Conservation (phyloP, 2,888 invertebrate species). For the Drosophila robusta region DNA sequence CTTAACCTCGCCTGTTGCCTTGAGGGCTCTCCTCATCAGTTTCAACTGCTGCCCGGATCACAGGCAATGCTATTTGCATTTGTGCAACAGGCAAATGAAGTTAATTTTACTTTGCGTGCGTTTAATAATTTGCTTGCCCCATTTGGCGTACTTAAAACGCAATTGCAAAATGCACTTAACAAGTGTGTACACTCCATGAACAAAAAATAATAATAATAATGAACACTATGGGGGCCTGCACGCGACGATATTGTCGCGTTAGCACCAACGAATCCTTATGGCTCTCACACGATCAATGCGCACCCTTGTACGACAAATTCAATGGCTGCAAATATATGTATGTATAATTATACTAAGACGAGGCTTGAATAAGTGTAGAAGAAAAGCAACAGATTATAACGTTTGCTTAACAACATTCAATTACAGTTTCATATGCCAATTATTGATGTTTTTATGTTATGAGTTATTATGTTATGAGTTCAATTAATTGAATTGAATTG, state of each 20-base stretch:
- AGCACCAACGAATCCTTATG: neutral
- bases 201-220: neutral
- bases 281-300: slow-evolving; percentile 3
- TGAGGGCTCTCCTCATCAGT: slow-evolving; percentile 24
- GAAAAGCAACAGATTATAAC: too few relatives aligned
- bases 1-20: slow-evolving; percentile 44
- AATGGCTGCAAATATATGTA: neutral
- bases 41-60: slow-evolving; percentile 9
- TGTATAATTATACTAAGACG: too few relatives aligned
- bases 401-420: too few relatives aligned
- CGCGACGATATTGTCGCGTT: slow-evolving; percentile 12
- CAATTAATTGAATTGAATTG: too few relatives aligned
- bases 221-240: slow-evolving; percentile 1
- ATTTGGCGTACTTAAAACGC: slow-evolving; percentile 33
- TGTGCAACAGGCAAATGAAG: slow-evolving; percentile 27
- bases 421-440: too few relatives aligned
- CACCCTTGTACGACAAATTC: neutral
- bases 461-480: too few relatives aligned
- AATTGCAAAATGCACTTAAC: slow-evolving; percentile 30
- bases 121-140: slow-evolving; percentile 21
- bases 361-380: too few relatives aligned
- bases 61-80: slow-evolving; percentile 3
- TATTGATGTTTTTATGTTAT: too few relatives aligned
- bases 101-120: slow-evolving; percentile 25
- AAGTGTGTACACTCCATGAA: slow-evolving; percentile 16